Evolutionary conservation across 2,888 invertebrate species (phyloP).

Genomic region (Chloroclysta siterata): DNA sequence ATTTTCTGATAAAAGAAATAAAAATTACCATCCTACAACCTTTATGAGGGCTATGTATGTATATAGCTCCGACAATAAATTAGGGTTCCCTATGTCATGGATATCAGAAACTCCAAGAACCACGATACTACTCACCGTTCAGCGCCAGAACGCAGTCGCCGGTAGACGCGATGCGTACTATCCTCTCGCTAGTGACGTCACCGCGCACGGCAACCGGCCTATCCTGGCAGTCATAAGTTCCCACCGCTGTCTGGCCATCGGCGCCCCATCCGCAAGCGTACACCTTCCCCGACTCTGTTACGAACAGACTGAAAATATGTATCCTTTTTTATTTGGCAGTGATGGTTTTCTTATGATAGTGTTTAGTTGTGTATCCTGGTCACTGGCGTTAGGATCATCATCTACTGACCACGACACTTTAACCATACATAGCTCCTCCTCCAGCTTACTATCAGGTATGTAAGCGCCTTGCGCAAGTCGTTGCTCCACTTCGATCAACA

Average conservation of each 20-base stretch:
- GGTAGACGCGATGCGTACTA: constrained; percentile 91
- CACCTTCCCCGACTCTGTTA: constrained; percentile 92
- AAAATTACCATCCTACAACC: background rate
- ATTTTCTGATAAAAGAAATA: constrained; percentile 83
- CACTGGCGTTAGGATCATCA: background rate
- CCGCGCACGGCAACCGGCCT: constrained; percentile 88
- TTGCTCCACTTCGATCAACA: no score
- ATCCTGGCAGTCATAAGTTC: constrained; percentile 86
- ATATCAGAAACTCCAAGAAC: background rate
- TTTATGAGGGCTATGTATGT: no score
- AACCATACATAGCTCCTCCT: no score
- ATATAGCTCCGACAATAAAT: no score
- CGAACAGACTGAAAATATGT: constrained; percentile 86
- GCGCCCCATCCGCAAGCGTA: constrained; percentile 97
- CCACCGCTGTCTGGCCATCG: constrained; percentile 96
- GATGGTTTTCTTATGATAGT: background rate
- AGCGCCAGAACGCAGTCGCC: constrained; percentile 96
- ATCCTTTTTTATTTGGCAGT: constrained; percentile 21
- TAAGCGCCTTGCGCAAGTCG: no score
- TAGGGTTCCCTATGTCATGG: no score
- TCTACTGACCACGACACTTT: background rate
- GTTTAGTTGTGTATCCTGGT: background rate
- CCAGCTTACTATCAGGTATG: no score
- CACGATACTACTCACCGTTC: constrained; percentile 86
- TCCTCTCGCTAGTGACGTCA: constrained; percentile 92